Evolutionary conservation across 1,140 invertebrate genomes (phyloP).

Genomic region (Megalopta genalis): DNA sequence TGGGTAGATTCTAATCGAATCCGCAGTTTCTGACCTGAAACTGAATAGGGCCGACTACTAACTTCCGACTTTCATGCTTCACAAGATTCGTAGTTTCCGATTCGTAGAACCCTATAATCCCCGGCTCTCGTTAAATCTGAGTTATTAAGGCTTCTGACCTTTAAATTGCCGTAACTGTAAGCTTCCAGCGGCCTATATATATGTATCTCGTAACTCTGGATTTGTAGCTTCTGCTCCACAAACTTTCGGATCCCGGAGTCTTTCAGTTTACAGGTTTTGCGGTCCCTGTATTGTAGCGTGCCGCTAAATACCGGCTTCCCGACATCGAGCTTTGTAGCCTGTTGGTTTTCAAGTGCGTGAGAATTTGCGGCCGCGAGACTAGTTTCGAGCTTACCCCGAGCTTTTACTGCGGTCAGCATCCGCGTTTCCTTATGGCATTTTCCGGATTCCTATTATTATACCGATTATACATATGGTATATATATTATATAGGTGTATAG

Average conservation of each 20-base stretch:
- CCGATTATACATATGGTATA: too few species aligned
- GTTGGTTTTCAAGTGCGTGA: constrained; percentile 12
- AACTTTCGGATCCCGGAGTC: constrained; percentile 1
- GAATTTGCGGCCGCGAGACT: neutral
- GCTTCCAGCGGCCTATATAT: too few species aligned
- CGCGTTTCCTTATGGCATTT: neutral
- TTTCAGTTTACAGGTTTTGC: neutral
- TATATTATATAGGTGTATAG: too few species aligned
- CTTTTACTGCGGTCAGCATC: neutral
- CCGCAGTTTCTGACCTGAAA: neutral
- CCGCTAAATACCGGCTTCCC: neutral
- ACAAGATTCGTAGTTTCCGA: neutral
- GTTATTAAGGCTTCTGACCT: neutral
- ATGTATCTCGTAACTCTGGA: too few species aligned
- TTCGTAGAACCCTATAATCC: too few species aligned
- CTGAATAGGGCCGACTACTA: too few species aligned
- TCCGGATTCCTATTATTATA: neutral
- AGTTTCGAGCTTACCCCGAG: neutral
- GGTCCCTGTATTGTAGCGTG: neutral
- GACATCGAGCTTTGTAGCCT: neutral
- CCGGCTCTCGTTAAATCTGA: neutral
- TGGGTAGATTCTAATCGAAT: neutral
- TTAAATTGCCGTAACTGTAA: too few species aligned
- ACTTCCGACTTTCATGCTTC: neutral
- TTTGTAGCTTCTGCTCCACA: neutral